phyloP scores from a whole-genome alignment of 2,113 vertebrate genomes.

The Carlito syrichta region DNA sequence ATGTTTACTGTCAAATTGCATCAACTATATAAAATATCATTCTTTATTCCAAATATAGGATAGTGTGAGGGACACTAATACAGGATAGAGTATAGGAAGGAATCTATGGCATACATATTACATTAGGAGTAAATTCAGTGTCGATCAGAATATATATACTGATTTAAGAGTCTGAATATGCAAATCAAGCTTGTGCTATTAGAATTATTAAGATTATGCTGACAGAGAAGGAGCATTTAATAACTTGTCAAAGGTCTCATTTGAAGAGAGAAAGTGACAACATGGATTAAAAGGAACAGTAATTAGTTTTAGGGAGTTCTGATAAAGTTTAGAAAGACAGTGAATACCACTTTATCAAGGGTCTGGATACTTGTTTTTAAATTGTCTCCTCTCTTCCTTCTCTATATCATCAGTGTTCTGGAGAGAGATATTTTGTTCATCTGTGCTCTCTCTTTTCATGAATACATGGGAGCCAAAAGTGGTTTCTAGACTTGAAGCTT shows the following conservation, averaged over 20 bases:
- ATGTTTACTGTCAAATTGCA: conserved; percentile 58
- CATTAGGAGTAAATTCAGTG: conserved; percentile 41
- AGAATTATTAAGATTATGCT: conserved; percentile 31
- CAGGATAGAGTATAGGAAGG: neutral
- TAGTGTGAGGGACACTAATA: neutral
- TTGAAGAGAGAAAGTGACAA: conserved; percentile 29
- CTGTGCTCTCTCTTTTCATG: neutral
- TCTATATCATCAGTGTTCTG: neutral
- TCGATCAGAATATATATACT: neutral
- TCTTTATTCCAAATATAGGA: conserved; percentile 3
- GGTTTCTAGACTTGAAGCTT: neutral
- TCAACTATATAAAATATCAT: conserved; percentile 25
- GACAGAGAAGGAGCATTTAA: neutral
- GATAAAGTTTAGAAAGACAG: neutral
- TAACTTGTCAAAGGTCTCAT: conserved; percentile 14
- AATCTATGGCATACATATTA: neutral
- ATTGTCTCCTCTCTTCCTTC: neutral
- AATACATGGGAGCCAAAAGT: neutral
- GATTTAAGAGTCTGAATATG: conserved; percentile 30
- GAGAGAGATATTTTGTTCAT: neutral
- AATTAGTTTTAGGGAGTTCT: conserved; percentile 35
- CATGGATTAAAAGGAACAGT: conserved; percentile 23
- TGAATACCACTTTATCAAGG: neutral
- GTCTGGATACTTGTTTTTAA: neutral
- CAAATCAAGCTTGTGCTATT: conserved; percentile 39